Conservation (phyloP, 2,113 vertebrate species). For the Triplophysa tibetana region DNA sequence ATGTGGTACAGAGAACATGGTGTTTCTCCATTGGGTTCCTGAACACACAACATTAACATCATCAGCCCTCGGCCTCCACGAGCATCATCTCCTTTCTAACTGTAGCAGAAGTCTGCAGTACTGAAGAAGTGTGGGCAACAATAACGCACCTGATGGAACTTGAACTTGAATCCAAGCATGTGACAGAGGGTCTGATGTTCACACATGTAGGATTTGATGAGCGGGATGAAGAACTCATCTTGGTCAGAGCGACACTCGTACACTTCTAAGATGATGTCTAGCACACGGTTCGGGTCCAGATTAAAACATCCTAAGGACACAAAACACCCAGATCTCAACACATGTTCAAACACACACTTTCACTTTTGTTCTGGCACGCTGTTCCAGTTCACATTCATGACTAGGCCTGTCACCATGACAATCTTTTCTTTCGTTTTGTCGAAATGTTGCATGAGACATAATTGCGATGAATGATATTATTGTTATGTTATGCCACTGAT, state of each 20-base stretch:
- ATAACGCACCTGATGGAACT: slow-evolving; percentile 91
- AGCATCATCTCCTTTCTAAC: too few relatives aligned
- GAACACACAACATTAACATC: background rate
- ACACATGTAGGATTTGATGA: slow-evolving; percentile 99
- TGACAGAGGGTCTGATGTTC: slow-evolving; percentile 98
- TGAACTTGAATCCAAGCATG: slow-evolving; percentile 99
- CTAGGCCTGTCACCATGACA: too few relatives aligned
- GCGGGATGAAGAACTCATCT: slow-evolving; percentile 93
- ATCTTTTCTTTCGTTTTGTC: too few relatives aligned
- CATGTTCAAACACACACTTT: background rate
- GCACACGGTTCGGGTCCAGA: slow-evolving; percentile 96
- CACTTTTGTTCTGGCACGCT: background rate
- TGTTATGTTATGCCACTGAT: too few relatives aligned
- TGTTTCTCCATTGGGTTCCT: slow-evolving; percentile 97
- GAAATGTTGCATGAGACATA: too few relatives aligned
- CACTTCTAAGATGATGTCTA: slow-evolving; percentile 97
- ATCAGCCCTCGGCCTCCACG: background rate
- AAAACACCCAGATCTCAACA: background rate
- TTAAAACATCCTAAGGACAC: slow-evolving; percentile 91
- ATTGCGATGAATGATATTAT: too few relatives aligned
- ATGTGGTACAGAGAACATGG: slow-evolving; percentile 95
- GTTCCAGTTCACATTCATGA: background rate
- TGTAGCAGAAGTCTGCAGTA: too few relatives aligned
- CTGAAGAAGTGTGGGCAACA: background rate
- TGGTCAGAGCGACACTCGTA: slow-evolving; percentile 95